Evolutionary conservation across 2,113 vertebrate species (phyloP).

Genomic region (Tragelaphus strepsiceros): DNA sequence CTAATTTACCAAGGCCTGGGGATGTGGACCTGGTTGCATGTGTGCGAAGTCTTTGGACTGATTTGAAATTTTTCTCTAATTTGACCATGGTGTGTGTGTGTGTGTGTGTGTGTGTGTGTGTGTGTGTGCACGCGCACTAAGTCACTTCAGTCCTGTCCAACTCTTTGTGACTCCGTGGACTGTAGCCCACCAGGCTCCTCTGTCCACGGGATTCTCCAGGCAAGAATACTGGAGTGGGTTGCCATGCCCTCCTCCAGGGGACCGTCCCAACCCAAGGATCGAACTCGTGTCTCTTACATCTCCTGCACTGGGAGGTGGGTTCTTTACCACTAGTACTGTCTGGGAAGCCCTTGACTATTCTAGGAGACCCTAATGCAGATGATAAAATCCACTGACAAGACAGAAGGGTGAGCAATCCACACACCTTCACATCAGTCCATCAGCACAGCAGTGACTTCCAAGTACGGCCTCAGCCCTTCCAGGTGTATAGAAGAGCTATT

Average conservation of each 20-base stretch:
- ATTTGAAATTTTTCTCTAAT: neutral
- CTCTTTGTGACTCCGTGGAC: neutral
- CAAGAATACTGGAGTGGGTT: neutral
- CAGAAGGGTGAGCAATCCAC: neutral
- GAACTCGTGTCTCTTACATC: neutral
- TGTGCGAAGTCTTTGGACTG: neutral
- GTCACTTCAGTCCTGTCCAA: neutral
- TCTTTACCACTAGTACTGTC: neutral
- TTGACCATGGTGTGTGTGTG: neutral
- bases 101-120: neutral
- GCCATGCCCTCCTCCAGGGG: neutral
- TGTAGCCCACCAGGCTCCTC: neutral
- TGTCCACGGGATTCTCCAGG: neutral
- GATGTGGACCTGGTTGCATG: neutral
- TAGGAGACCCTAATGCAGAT: neutral
- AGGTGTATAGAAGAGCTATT: neutral
- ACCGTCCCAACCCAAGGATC: neutral
- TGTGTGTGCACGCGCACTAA: neutral
- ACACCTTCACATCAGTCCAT: neutral
- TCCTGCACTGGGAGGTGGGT: fast-evolving
- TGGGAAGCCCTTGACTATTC: neutral
- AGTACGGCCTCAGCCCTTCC: neutral
- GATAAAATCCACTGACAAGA: neutral
- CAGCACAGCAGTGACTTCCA: neutral
- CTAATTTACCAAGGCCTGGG: neutral